Conservation (phyloP, 2,797 vertebrate genomes). For the Syndactyla subalaris region DNA sequence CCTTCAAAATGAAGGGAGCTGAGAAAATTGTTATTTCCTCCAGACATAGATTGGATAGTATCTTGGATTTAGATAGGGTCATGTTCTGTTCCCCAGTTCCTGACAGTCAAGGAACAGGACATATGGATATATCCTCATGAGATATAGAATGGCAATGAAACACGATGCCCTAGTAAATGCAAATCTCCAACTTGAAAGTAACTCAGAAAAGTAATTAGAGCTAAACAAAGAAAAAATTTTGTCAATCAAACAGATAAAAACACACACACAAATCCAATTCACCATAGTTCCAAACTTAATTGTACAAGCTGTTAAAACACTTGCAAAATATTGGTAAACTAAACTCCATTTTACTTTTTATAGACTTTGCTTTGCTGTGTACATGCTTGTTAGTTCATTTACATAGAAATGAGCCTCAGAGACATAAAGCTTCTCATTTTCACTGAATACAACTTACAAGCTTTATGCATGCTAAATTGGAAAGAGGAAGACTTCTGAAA, state of each 20-base stretch:
- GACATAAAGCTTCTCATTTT: constrained; percentile 62
- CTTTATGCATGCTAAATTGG: constrained; percentile 44
- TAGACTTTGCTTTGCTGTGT: constrained; percentile 27
- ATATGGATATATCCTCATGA: neutral
- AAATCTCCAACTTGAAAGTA: constrained; percentile 28
- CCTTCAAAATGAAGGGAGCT: neutral
- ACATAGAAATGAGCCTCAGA: constrained; percentile 62
- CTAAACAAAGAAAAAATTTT: constrained; percentile 35
- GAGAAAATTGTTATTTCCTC: neutral
- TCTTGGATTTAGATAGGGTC: neutral
- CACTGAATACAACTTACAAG: constrained; percentile 48
- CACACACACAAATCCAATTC: constrained; percentile 10
- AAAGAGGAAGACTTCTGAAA: constrained; percentile 15
- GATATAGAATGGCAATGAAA: neutral
- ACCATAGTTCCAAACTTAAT: constrained; percentile 43
- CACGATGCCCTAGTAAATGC: neutral
- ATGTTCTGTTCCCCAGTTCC: neutral
- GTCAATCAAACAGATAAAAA: constrained; percentile 44
- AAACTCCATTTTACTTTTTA: constrained; percentile 54
- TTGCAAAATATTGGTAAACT: constrained; percentile 66
- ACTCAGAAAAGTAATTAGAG: constrained; percentile 28
- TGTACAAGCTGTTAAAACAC: constrained; percentile 58
- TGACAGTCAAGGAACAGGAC: neutral
- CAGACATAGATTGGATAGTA: neutral
- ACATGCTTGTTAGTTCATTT: constrained; percentile 63